Base-by-base conservation (phyloP, 2,113 vertebrate species). In the Strix aluco region DNA sequence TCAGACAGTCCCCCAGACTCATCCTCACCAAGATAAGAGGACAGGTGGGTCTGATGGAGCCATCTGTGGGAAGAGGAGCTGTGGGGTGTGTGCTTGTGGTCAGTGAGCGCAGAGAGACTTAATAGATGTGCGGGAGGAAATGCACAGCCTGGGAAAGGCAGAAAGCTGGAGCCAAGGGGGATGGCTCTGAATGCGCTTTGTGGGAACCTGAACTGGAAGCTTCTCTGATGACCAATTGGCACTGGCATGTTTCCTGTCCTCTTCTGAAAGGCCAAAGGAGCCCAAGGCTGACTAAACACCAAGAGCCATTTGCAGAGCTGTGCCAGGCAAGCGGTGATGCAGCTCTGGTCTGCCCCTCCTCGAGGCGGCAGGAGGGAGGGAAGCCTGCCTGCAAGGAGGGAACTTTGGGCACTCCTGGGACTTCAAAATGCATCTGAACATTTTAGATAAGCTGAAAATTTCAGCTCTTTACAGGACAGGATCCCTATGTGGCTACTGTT, bases 231-330 rank as follows among this genome's bases (percentile, higher is more conserved):
- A 65, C 52, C 57, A 7, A 4, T 15, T 25, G 25, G 78, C 27
- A 23, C 40, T n/a, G 49, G 26, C 0, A 0, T 15, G 29, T 67
- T 66, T 80, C 69, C 61, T 91, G 80, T 32, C 67, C 82, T 91
- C 42, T 52, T 87, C 52, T 55, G 0, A 0, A n/a, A 58, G 73
- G 34, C 65, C 29, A 51, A 57, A 38, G 61, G 30, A 88, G 63
- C 58, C 75, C 47, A 11, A 17, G 18, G 62, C 25, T 78, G 83
- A 52, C 52, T 44, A 32, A 32, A 77, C 70, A 70, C 52, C 44
- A 34, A 20, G 42, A 67, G 36, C 36, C 1, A 0, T 15, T 49
- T 11, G 73, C 81, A 69, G 75, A 25, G 36, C 0, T 1, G 44
- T 62, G 51, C 38, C 49, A 61, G 78, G 55, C 5, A 21, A 58